phyloP scores from a whole-genome alignment of 2,797 vertebrate species.

The Pangasius larnaudii region DNA sequence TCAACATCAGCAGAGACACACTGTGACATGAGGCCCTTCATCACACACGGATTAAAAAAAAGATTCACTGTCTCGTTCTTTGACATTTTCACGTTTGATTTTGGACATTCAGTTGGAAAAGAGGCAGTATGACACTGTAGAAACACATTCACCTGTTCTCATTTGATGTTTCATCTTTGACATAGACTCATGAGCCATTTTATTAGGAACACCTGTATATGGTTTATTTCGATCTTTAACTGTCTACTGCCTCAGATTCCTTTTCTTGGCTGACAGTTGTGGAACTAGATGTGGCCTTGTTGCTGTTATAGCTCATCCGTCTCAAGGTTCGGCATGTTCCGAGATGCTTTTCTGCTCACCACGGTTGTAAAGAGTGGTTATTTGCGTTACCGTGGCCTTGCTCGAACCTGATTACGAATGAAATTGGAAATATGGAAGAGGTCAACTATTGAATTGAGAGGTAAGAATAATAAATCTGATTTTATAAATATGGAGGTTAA shows the following conservation, averaged over 20 bases:
- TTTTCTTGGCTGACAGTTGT: neutral
- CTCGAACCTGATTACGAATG: neutral
- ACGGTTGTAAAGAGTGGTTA: neutral
- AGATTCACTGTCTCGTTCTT: neutral
- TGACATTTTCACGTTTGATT: neutral
- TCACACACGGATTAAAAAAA: neutral
- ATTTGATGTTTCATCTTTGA: neutral
- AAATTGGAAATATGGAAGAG: neutral
- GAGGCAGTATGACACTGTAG: neutral
- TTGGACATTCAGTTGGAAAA: neutral
- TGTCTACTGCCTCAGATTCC: too few species aligned
- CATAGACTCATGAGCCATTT: neutral
- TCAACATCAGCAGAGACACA: neutral
- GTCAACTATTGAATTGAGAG: neutral
- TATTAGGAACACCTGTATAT: neutral
- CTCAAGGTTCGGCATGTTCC: neutral
- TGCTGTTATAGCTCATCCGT: too few species aligned
- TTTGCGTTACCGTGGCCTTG: neutral
- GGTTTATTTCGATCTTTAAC: too few species aligned
- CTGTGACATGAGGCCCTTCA: neutral
- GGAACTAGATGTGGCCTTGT: too few species aligned
- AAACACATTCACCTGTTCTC: neutral
- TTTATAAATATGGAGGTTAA: neutral
- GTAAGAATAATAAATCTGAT: neutral
- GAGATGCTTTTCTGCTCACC: neutral